These are phyloP conservation scores for Passer montanus DNA, from an alignment of 2,113 vertebrate genomes.

Conservation along the genomic window DNA sequence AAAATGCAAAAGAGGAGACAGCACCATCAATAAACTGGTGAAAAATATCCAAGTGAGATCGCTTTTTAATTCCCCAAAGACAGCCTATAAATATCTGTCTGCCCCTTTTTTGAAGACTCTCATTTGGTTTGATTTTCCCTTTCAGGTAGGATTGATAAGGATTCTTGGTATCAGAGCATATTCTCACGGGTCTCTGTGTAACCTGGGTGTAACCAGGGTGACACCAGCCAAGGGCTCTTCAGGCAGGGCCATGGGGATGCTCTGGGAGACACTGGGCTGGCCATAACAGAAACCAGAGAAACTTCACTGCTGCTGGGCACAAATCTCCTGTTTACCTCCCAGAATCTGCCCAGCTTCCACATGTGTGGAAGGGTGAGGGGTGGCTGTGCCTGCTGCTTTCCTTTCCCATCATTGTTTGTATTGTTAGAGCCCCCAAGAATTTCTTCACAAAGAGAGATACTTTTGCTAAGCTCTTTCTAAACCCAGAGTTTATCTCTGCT, in stretches of 20 bases:
- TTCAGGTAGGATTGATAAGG: background rate
- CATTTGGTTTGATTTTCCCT: background rate
- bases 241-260: background rate
- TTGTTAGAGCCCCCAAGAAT: background rate
- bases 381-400: background rate
- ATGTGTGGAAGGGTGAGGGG: accelerated
- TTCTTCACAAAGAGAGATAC: background rate
- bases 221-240: background rate
- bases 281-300: background rate
- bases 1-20: background rate
- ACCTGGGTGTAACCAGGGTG: background rate
- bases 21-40: background rate
- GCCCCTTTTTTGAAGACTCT: background rate
- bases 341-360: background rate
- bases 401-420: background rate
- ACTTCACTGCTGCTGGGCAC: background rate
- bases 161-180: background rate
- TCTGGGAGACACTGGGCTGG: background rate
- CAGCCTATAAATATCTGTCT: background rate
- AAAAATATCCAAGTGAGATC: too few species aligned
- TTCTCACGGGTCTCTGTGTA: background rate
- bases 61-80: background rate
- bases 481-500: background rate
- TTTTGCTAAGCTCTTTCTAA: background rate
- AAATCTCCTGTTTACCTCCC: background rate